Base-by-base conservation (phyloP, 2,888 invertebrate species). In the Scaptomyza cyrtandrae region DNA sequence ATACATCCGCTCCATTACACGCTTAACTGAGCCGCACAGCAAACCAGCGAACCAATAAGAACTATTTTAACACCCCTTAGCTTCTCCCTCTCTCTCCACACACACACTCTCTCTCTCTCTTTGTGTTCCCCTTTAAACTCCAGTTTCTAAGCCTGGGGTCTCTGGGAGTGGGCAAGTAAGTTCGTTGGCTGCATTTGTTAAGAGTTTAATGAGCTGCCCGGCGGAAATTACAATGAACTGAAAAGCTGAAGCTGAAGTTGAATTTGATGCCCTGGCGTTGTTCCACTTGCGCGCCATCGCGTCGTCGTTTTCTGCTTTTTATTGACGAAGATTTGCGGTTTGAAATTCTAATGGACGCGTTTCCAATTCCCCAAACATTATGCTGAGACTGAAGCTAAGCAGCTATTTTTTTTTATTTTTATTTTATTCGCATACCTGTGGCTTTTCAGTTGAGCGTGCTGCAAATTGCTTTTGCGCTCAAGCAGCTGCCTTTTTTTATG, bases 1-100 rank as follows among this genome's bases (percentile, higher is more conserved):
- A 33, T 24, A 82, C 77, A 88, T 88, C 88, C 81, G 81, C 76
- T 80, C 81, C 44, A 84, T 88, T 88, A 83, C 81, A 83, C 82
- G 82, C 89, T 88, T 84, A 88, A 88, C 89, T 86, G 89, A 84
- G 53, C 69, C 4, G 55, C 60, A 10, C 52, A 33, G 59, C 77
- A 50, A 72, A 65, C 65, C 81, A 84, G 69, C 79, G 71, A 76
- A 79, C 83, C 84, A 74, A 65, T 64, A 83, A 86, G 67, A 72
- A 65, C 63, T 37, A 29, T 52, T 50, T 41, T 58, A 55, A 52
- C 35, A 35, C 45, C 31, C 52, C 16, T 11, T 27, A 31, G 6
- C 43, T 6, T 9, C 13, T 16, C 48, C 16, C 13, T 6, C 33
- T 10, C n/a, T 33, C 33, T n/a, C 3, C 31, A 43, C 24, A 31